Evolutionary conservation across 2,797 vertebrate genomes (phyloP).

Genomic region (Hydrophis major): DNA sequence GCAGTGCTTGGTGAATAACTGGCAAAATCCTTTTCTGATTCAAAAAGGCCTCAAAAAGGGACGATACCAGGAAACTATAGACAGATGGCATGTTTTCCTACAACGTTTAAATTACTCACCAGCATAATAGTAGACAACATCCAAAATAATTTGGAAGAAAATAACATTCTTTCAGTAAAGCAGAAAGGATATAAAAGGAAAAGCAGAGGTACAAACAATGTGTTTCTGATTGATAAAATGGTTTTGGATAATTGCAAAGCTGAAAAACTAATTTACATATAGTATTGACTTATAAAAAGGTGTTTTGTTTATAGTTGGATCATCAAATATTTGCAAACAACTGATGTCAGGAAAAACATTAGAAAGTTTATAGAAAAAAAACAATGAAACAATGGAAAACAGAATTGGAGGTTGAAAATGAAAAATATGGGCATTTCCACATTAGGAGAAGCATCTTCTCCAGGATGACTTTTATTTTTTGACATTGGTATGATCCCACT

Average conservation of each 20-base stretch:
- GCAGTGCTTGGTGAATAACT: neutral
- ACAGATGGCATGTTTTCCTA: neutral
- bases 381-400: neutral
- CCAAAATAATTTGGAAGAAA: neutral
- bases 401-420: neutral
- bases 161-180: neutral
- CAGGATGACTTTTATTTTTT: neutral
- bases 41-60: neutral
- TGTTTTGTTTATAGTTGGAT: neutral
- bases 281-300: neutral
- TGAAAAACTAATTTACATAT: neutral
- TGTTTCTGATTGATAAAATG: neutral
- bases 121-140: neutral
- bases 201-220: neutral
- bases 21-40: neutral
- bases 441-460: neutral
- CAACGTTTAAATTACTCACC: neutral
- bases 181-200: neutral
- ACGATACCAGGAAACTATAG: neutral
- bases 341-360: neutral
- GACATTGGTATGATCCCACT: neutral
- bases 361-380: neutral
- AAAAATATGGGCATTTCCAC: neutral
- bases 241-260: neutral
- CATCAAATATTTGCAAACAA: neutral